Conservation (phyloP, 2,113 vertebrate genomes). For the Halichoerus grypus region DNA sequence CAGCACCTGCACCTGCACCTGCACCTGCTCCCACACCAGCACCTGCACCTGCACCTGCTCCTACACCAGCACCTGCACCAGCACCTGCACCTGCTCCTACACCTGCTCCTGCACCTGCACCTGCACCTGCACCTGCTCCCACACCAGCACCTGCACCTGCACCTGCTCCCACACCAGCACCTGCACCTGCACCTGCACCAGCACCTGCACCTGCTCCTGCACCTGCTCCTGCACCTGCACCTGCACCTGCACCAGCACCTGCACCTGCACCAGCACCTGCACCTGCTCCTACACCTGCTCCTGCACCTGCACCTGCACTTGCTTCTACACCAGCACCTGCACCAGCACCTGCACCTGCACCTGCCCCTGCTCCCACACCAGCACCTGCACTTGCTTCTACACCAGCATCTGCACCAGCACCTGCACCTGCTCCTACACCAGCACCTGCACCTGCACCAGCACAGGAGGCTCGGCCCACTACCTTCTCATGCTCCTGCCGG, state of each 20-base stretch:
- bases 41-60: neutral
- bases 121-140: neutral
- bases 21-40: neutral
- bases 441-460: neutral
- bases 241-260: neutral
- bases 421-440: neutral
- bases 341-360: conserved; percentile 4
- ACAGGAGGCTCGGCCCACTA: conserved; percentile 83
- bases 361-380: neutral
- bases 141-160: neutral
- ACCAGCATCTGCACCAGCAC: neutral
- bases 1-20: neutral
- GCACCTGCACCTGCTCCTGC: neutral
- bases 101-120: neutral
- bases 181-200: neutral
- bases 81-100: neutral
- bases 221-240: neutral
- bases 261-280: neutral
- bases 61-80: neutral
- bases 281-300: neutral
- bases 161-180: no score
- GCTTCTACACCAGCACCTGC: neutral
- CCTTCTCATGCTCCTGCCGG: conserved; percentile 95
- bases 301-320: neutral
- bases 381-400: neutral